Percentiles rank a stretch among this genome's conserved stretches.
Conservation (phyloP, 2,113 vertebrate species). For the Rhinopomastus cyanomelas region DNA sequence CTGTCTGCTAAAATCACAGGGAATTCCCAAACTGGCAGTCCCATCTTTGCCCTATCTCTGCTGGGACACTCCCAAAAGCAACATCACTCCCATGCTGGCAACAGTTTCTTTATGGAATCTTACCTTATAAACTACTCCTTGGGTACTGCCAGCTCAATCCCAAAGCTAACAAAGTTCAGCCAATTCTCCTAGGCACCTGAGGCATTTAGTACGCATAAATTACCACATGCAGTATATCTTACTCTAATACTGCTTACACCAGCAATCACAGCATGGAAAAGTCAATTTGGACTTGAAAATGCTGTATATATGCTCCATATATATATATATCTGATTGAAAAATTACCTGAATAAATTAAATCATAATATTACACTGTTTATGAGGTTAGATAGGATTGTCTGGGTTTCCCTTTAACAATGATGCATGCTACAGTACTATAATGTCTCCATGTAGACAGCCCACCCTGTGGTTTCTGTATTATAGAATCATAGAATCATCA, state of each 20-base stretch:
- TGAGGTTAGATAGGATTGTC: not conserved
- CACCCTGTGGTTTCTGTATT: not conserved
- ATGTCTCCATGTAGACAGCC: not conserved
- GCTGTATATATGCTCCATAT: not conserved
- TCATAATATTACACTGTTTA: rapidly evolving
- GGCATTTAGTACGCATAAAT: not conserved
- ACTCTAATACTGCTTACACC: not conserved
- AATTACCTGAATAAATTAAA: not conserved
- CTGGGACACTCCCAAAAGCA: not conserved
- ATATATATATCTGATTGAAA: too few species aligned
- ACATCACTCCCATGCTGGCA: not conserved
- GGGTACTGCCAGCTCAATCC: not conserved
- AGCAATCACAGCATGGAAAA: not conserved
- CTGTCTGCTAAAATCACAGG: not conserved
- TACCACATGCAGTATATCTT: not conserved
- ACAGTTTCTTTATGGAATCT: rapidly evolving
- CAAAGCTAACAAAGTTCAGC: not conserved
- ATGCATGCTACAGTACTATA: not conserved
- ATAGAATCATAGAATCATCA: too few species aligned
- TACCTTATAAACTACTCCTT: not conserved
- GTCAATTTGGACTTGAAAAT: not conserved
- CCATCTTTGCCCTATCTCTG: not conserved
- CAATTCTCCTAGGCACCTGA: too few species aligned
- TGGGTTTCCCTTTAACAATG: not conserved
- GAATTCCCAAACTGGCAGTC: not conserved